Evolutionary conservation across 2,888 invertebrate species (phyloP), one percentile per base, ranked within the genome.

Genomic region (Idaea biselata): DNA sequence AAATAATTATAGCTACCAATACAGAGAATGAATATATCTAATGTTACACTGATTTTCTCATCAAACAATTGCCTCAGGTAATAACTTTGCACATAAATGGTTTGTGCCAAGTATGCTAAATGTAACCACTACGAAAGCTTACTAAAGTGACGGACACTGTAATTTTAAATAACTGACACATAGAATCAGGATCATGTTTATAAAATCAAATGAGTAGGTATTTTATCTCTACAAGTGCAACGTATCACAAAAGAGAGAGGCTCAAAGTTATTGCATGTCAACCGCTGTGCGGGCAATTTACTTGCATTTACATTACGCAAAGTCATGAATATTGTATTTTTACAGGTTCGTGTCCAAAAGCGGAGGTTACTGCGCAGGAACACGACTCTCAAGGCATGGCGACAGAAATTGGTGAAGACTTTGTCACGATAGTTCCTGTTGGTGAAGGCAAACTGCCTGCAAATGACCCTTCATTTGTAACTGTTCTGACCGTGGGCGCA

Each of bases 341-440:
- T 77, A 72, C 91, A 92, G 91, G 85, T 87, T 79, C 78, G 70
- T 76, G 78, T 75, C 78, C 73, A 80, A 82, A 80, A 84, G 83
- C 80, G 77, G 82, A 76, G 74, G 75, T 75, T 75, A 77, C 73
- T 71, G 73, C 76, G 78, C 79, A 74, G 77, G 82, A 74, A 82
- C 80, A 82, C 82, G 84, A 84, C 80, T 75, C 73, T 79, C 88
- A 83, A 88, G 90, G 87, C 69, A 91, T 91, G 91, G 91, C 91
- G 88, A 84, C 90, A 76, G 88, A 87, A 77, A 82, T 79, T 77
- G 81, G 80, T 78, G 93, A 93, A 71, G 93, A 93, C 79, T 94
- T 94, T 76, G 93, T 94, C 75, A 94, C 94, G 67, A 94, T 94
- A 70, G 94, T 94, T 69, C 92, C 93, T 73, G 94, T 94, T 68